Evolutionary conservation across 2,797 vertebrate species (phyloP), one percentile per base, ranked within the genome.

Genomic region (Merluccius polli): DNA sequence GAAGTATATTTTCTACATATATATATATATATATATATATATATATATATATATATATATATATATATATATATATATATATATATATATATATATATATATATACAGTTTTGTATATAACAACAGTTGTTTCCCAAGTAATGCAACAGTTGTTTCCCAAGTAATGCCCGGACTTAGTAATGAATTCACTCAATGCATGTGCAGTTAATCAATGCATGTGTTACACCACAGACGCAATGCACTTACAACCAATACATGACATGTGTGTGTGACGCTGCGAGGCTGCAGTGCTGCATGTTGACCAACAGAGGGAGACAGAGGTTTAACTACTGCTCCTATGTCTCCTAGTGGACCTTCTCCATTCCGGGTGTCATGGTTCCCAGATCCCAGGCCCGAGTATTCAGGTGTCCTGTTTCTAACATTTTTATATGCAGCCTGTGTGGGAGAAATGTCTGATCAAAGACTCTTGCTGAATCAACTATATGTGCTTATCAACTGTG

Each of bases 291-390:
- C 73, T 67, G 9, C 0, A 0, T 76, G 1, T 63, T 36, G n/a
- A 75, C 87, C 90, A 90, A 81, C 82, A 92, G 90, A 84, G 84
- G 3, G 87, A 0, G 74, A 78, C 82, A 89, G 33, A 89, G 78
- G 75, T 75, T 78, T 79, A 71, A 63, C 73, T 73, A 76, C 32
- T 2, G 80, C 36, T 9, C 8, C 48, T 10, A 68, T 15, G 13
- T 68, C 10, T 65, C 44, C 52, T 24, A n/a, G n/a, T 11, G 27
- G 59, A 12, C n/a, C 27, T 29, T 24, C 59, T 65, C n/a, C 10
- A 65, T 27, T 65, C 59, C 2, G 59, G 12, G 16, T 52, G 21
- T 1, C 4, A 65, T 27, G n/a, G 12, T 65, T 11, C 24, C 10
- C 11, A 27, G 24, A 11, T 27, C 59, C 27, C 59, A 65, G 59